A percentile compares a stretch with the other conserved stretches of the same genome.
These are phyloP conservation scores for Hemiscyllium ocellatum DNA, from an alignment of 2,113 vertebrate species.

Conservation along the genomic window DNA sequence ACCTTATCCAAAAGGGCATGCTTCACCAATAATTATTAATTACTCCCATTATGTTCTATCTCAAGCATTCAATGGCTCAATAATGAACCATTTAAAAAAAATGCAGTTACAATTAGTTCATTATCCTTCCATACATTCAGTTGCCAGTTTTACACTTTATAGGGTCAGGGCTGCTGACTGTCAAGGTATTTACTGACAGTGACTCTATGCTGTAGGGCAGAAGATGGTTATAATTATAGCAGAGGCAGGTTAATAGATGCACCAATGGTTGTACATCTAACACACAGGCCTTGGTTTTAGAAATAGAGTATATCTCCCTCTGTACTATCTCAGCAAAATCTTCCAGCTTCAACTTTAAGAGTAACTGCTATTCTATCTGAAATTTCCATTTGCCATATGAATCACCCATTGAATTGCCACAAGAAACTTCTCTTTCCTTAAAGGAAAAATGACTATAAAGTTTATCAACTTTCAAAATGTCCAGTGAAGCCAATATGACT, in stretches of 20 bases:
- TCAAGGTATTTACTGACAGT: neutral
- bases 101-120: neutral
- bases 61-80: neutral
- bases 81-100: neutral
- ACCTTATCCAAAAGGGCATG: slow-evolving; percentile 13
- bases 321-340: neutral
- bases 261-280: neutral
- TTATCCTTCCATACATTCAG: neutral
- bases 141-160: neutral
- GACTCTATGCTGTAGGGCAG: neutral
- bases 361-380: neutral
- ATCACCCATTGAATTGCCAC: neutral
- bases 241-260: neutral
- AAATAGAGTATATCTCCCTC: neutral
- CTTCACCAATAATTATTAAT: slow-evolving; percentile 27
- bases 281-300: neutral
- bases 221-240: neutral
- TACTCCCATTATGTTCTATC: neutral
- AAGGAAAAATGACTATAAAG: neutral
- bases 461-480: neutral
- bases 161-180: neutral
- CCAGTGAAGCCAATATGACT: neutral
- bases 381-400: neutral
- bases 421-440: neutral
- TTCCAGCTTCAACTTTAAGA: neutral